Conservation (phyloP, 1,140 invertebrate species). For the Maconellicoccus hirsutus region DNA sequence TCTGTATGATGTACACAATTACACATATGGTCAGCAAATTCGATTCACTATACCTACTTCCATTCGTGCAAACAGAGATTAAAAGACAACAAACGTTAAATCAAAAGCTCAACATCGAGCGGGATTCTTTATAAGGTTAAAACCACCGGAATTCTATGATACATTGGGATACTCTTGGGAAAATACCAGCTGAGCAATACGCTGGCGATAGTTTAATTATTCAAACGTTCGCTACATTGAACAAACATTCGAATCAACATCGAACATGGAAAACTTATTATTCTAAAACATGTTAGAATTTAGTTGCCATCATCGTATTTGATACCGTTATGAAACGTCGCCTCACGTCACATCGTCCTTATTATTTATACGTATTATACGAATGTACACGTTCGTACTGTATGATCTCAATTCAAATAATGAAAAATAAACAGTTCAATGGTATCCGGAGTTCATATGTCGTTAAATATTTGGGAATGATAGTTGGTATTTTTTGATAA, state of each 20-base stretch:
- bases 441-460: neutral
- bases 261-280: constrained; percentile 5
- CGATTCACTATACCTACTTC: too few relatives aligned
- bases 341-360: too few relatives aligned
- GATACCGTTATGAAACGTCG: too few relatives aligned
- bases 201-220: neutral
- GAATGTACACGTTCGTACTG: neutral
- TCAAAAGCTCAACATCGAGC: too few relatives aligned
- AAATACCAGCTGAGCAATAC: neutral
- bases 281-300: constrained; percentile 6
- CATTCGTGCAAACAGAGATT: too few relatives aligned
- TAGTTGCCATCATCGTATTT: neutral
- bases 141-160: too few relatives aligned
- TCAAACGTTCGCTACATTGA: neutral
- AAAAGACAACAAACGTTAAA: too few relatives aligned
- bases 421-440: neutral
- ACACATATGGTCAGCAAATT: too few relatives aligned
- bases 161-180: neutral
- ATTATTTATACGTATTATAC: too few relatives aligned
- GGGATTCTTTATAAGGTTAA: too few relatives aligned
- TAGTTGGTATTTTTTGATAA: neutral
- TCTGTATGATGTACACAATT: too few relatives aligned
- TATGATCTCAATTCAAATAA: neutral
- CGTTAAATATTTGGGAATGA: neutral
- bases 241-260: constrained; percentile 2